phyloP scores from a whole-genome alignment of 2,888 invertebrate species.

The Reticulitermes lucifugus region DNA sequence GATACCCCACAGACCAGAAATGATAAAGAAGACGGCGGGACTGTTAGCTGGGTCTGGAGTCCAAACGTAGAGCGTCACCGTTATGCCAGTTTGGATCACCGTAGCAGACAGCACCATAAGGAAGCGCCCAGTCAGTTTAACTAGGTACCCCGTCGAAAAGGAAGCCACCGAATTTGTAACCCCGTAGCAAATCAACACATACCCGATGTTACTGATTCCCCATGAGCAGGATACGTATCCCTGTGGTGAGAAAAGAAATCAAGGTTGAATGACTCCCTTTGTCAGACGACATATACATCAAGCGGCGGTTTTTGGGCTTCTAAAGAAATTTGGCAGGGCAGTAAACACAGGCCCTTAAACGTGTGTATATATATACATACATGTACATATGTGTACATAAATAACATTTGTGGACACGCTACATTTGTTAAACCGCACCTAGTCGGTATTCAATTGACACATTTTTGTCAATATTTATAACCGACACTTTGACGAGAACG shows the following conservation, averaged over 20 bases:
- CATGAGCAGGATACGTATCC: slow-evolving; percentile 70
- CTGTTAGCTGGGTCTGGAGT: slow-evolving; percentile 57
- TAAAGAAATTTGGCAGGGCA: too few species aligned
- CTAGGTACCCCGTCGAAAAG: slow-evolving; percentile 65
- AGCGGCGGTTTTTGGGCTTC: too few species aligned
- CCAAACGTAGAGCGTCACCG: slow-evolving; percentile 62
- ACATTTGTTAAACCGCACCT: too few species aligned
- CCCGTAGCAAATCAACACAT: slow-evolving; percentile 76
- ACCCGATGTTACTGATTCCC: slow-evolving; percentile 75
- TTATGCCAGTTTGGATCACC: slow-evolving; percentile 64
- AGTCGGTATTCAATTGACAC: too few species aligned
- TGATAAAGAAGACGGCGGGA: slow-evolving; percentile 62
- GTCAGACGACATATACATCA: too few species aligned
- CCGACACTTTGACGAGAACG: too few species aligned
- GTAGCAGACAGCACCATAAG: slow-evolving; percentile 63
- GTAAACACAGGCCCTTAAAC: too few species aligned
- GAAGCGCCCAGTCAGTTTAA: slow-evolving; percentile 64
- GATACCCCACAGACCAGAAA: slow-evolving; percentile 73
- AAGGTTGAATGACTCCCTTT: too few species aligned
- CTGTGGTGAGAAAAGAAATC: slow-evolving; percentile 59
- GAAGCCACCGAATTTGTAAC: slow-evolving; percentile 73
- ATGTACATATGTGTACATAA: too few species aligned
- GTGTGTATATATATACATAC: too few species aligned
- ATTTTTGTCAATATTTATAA: too few species aligned
- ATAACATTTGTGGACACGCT: too few species aligned